These are phyloP conservation scores for Neoscelio sp. DNA, from an alignment of 2,888 invertebrate species.

Conservation along the genomic window DNA sequence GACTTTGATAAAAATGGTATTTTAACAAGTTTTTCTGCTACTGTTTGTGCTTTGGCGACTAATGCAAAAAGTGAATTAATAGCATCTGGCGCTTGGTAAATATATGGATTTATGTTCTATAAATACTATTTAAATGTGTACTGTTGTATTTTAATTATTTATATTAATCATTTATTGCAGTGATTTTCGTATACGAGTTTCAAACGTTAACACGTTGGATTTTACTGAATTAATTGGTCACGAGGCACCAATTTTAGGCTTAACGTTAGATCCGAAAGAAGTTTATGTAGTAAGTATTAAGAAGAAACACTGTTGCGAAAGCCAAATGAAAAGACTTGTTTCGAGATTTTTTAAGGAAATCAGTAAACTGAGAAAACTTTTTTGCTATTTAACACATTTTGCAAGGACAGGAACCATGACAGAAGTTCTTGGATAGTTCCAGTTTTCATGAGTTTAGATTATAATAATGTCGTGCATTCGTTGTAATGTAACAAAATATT, in stretches of 20 bases:
- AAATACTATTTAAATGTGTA: background rate
- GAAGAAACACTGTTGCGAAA: too few species aligned
- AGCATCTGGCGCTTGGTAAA: constrained; percentile 84
- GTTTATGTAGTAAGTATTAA: constrained; percentile 84
- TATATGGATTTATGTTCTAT: constrained; percentile 24
- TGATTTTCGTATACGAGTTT: constrained; percentile 86
- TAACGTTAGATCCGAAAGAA: constrained; percentile 86
- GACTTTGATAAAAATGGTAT: constrained; percentile 93
- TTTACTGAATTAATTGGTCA: constrained; percentile 84
- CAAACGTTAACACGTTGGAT: constrained; percentile 82
- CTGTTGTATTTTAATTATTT: background rate
- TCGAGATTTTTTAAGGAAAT: background rate
- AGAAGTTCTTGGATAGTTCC: too few species aligned
- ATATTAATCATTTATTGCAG: constrained; percentile 80
- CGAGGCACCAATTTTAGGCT: constrained; percentile 86
- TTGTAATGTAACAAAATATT: too few species aligned
- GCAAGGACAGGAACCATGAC: too few species aligned
- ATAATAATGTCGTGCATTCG: too few species aligned
- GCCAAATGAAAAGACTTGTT: too few species aligned
- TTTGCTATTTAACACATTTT: too few species aligned
- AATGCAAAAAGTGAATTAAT: constrained; percentile 83
- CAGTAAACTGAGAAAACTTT: too few species aligned
- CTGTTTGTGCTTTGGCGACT: constrained; percentile 92
- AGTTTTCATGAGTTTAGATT: too few species aligned
- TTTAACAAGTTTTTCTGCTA: constrained; percentile 93